These are phyloP conservation scores for Subacronicta megacephala DNA, from an alignment of 2,888 invertebrate genomes.

Conservation along the genomic window DNA sequence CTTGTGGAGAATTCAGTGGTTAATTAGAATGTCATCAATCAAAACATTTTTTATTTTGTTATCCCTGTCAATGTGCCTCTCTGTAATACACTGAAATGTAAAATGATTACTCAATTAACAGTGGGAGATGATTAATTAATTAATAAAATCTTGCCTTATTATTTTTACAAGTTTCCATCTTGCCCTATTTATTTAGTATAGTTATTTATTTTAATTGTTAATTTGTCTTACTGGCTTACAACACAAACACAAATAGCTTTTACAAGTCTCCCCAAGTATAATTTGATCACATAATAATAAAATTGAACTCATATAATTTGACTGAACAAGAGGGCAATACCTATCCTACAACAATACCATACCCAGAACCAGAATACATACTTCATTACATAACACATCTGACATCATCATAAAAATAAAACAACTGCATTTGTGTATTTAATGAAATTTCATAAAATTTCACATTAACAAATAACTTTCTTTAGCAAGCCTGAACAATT, in stretches of 20 bases:
- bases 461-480: too few species aligned
- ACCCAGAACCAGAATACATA: constrained; percentile 30
- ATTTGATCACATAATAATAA: constrained; percentile 24
- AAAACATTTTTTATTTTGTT: constrained; percentile 89
- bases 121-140: constrained; percentile 79
- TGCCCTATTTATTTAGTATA: constrained; percentile 60
- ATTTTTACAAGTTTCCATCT: constrained; percentile 80
- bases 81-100: constrained; percentile 84
- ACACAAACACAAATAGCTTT: constrained; percentile 35
- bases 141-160: constrained; percentile 87
- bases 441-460: too few species aligned
- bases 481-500: too few species aligned
- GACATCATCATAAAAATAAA: neutral
- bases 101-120: constrained; percentile 80
- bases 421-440: neutral
- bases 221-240: constrained; percentile 36
- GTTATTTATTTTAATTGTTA: constrained; percentile 31
- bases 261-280: constrained; percentile 57
- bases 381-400: neutral
- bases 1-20: constrained; percentile 88
- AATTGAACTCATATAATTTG: constrained; percentile 49
- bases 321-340: constrained; percentile 76
- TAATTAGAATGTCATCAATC: constrained; percentile 88
- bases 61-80: constrained; percentile 86
- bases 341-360: constrained; percentile 60